Conservation (phyloP, 2,888 invertebrate species). For the Habroteleia sp. region DNA sequence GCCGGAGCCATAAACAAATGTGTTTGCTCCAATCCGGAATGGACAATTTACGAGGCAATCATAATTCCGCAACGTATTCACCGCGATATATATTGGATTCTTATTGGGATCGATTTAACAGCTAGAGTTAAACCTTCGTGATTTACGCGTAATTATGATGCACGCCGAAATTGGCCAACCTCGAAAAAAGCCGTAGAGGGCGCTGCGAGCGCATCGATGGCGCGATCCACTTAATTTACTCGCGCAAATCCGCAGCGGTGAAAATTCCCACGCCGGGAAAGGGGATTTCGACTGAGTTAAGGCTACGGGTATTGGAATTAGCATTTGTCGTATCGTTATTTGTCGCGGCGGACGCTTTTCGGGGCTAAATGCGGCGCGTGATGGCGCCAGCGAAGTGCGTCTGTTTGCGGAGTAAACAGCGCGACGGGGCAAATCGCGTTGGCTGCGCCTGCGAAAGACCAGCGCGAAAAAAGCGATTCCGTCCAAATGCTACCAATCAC, state of each 20-base stretch:
- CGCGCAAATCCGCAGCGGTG: no score
- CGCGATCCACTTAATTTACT: no score
- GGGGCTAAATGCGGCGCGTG: constrained; percentile 50
- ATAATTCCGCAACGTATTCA: constrained; percentile 38
- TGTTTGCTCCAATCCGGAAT: constrained; percentile 4
- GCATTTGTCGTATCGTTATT: constrained; percentile 20
- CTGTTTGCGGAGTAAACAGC: constrained; percentile 68
- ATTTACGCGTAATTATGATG: constrained; percentile 35
- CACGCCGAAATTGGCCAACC: constrained; percentile 4
- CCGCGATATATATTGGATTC: constrained; percentile 50
- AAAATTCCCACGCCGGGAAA: no score
- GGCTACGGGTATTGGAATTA: no score
- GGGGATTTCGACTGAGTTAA: no score
- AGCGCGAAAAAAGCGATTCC: background rate
- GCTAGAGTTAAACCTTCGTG: constrained; percentile 41
- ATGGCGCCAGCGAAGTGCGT: constrained; percentile 51
- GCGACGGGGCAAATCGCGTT: constrained; percentile 35
- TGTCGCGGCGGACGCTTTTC: constrained; percentile 15
- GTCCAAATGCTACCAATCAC: no score
- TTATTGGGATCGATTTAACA: constrained; percentile 55
- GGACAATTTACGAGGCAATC: constrained; percentile 45
- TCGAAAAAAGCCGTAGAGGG: no score
- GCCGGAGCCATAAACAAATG: constrained; percentile 31
- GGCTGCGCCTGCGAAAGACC: background rate
- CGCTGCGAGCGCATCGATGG: no score